phyloP scores from a whole-genome alignment of 2,113 vertebrate species.

The Heterochromis multidens region DNA sequence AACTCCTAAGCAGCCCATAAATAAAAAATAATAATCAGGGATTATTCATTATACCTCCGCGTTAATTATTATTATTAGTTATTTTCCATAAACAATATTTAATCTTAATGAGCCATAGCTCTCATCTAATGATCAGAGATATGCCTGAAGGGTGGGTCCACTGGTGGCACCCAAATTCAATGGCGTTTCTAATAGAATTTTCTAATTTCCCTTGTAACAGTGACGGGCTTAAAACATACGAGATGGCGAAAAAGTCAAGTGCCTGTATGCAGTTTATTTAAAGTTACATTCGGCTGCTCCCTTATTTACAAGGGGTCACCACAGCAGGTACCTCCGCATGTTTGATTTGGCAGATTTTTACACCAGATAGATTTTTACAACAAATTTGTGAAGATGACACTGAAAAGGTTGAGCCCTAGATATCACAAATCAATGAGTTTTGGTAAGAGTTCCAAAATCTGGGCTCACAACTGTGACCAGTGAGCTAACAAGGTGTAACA shows the following conservation, averaged over 20 bases:
- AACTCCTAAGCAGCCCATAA: background rate
- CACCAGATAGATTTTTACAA: fast-evolving
- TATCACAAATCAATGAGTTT: background rate
- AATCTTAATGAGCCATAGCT: background rate
- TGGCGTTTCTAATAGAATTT: background rate
- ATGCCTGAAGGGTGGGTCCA: background rate
- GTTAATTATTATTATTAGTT: background rate
- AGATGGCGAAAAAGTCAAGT: background rate
- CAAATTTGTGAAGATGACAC: background rate
- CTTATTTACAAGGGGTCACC: fast-evolving
- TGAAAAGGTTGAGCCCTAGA: background rate
- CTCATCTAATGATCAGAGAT: background rate
- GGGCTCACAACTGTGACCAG: background rate
- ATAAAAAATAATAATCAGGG: background rate
- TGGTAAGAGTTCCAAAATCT: background rate
- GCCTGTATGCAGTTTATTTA: background rate
- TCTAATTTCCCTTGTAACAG: background rate
- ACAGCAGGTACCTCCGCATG: background rate
- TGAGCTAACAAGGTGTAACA: too few relatives aligned
- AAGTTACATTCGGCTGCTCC: background rate
- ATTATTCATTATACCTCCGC: background rate
- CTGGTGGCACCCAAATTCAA: background rate
- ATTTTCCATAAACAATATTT: background rate
- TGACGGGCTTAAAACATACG: background rate
- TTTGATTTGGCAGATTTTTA: background rate